A percentile compares a stretch with the other conserved stretches of the same genome.
Evolutionary conservation across 2,888 invertebrate species (phyloP).

Genomic region (Pedicia rivosa): DNA sequence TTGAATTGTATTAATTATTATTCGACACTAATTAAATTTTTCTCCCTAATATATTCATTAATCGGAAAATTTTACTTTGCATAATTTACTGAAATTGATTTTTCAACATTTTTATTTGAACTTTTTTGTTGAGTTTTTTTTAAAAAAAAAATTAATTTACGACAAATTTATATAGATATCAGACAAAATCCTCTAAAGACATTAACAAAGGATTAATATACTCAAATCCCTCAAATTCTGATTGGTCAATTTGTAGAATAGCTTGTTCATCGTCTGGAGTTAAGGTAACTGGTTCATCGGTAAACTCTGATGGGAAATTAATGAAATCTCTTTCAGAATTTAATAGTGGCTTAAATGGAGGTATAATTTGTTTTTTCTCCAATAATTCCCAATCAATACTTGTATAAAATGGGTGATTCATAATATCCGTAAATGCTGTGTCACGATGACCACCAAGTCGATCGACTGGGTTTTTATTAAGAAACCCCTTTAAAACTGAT

Average conservation of each 20-base stretch:
- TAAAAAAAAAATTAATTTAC: no score
- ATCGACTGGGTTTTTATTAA: conserved; percentile 93
- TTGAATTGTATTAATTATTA: no score
- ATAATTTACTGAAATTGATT: no score
- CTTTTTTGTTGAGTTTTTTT: no score
- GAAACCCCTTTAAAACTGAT: conserved; percentile 92
- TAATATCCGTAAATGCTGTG: conserved; percentile 85
- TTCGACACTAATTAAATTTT: no score
- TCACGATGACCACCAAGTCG: conserved; percentile 87
- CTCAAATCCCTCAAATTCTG: conserved; percentile 99
- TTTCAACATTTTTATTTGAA: no score
- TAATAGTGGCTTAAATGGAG: conserved; percentile 94
- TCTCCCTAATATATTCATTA: no score
- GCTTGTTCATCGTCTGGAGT: conserved; percentile 96
- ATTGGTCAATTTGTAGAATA: conserved; percentile 95
- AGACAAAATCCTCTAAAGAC: conserved; percentile 98
- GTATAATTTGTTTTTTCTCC: conserved; percentile 92
- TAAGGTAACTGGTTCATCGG: conserved; percentile 92
- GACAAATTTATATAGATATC: conserved; percentile 37
- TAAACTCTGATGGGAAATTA: conserved; percentile 99
- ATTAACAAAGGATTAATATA: conserved; percentile 99
- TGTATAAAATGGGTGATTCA: conserved; percentile 94
- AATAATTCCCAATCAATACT: conserved; percentile 98
- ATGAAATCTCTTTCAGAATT: conserved; percentile 94
- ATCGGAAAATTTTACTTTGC: no score